Evolutionary conservation across 2,113 vertebrate species (phyloP).

Genomic region (Centropristis striata): DNA sequence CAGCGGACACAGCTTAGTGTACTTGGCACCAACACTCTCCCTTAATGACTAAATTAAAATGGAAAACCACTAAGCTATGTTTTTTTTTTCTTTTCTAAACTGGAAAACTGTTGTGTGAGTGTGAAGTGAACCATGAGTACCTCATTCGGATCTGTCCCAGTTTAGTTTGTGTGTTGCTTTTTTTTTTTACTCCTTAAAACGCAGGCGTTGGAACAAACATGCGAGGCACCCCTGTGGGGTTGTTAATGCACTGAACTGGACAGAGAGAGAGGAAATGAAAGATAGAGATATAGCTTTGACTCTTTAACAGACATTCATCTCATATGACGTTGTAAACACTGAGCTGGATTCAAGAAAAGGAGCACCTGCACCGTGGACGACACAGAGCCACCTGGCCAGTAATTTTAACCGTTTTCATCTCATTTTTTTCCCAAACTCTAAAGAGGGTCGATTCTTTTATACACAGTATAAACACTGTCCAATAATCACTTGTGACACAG

Average conservation of each 20-base stretch:
- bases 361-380: conserved; percentile 26
- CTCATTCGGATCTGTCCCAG: conserved; percentile 82
- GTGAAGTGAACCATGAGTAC: conserved; percentile 84
- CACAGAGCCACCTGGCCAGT: conserved; percentile 20
- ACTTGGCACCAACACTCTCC: conserved; percentile 43
- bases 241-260: conserved; percentile 82
- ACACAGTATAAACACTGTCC: conserved; percentile 16
- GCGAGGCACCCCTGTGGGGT: conserved; percentile 77
- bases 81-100: conserved; percentile 62
- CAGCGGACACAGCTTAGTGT: conserved; percentile 43
- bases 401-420: conserved; percentile 22
- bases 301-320: conserved; percentile 65
- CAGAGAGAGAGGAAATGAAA: conserved; percentile 59
- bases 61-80: conserved; percentile 81
- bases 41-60: conserved; percentile 69
- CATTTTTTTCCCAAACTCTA: conserved; percentile 2
- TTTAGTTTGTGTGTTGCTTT: conserved; percentile 73
- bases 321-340: conserved; percentile 51
- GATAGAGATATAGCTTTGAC: conserved; percentile 46
- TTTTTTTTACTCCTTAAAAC: conserved; percentile 68
- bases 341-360: conserved; percentile 60
- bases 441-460: conserved; percentile 7
- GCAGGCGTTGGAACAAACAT: conserved; percentile 85
- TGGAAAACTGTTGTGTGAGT: conserved; percentile 76
- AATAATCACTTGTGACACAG: conserved; percentile 40